Percentiles rank a stretch among this genome's conserved stretches.
Evolutionary conservation across 2,113 vertebrate genomes (phyloP).

Genomic region (Austrofundulus limnaeus): DNA sequence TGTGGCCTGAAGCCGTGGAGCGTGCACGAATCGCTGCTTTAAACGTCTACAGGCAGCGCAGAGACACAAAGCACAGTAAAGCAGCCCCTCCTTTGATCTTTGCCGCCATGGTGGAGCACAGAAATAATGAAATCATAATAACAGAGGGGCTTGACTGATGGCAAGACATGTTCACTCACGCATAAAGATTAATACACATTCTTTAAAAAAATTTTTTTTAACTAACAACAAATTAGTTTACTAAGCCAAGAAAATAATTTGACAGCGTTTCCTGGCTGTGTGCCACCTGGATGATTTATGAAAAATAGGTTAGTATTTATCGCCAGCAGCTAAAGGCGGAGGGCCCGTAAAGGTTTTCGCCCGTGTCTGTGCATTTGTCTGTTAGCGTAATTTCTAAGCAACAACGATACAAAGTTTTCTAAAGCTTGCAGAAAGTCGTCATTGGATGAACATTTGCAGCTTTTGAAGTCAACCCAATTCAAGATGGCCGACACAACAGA

Average conservation of each 20-base stretch:
- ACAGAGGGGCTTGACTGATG: slow-evolving; percentile 48
- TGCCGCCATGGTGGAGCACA: slow-evolving; percentile 42
- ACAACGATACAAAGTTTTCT: no score
- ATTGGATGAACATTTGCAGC: no score
- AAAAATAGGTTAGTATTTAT: neutral
- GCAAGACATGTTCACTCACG: slow-evolving; percentile 57
- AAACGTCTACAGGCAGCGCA: slow-evolving; percentile 57
- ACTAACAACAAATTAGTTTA: slow-evolving; percentile 16
- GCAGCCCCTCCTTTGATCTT: slow-evolving; percentile 70
- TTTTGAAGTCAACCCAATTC: no score
- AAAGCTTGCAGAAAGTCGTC: no score
- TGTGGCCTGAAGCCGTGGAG: slow-evolving; percentile 52
- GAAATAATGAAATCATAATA: slow-evolving; percentile 72
- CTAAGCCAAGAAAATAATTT: neutral
- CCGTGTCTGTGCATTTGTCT: no score
- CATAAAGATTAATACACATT: slow-evolving; percentile 27
- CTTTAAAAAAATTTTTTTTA: slow-evolving; percentile 6
- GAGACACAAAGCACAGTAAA: slow-evolving; percentile 55
- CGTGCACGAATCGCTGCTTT: slow-evolving; percentile 56
- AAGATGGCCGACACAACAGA: no score
- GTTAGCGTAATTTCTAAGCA: no score
- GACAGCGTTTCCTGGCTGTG: neutral
- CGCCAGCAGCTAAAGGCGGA: no score
- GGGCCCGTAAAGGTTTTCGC: no score
- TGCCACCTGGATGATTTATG: slow-evolving; percentile 11